phyloP scores from a whole-genome alignment of 2,888 invertebrate genomes.

The Tuberolachnus salignus region DNA sequence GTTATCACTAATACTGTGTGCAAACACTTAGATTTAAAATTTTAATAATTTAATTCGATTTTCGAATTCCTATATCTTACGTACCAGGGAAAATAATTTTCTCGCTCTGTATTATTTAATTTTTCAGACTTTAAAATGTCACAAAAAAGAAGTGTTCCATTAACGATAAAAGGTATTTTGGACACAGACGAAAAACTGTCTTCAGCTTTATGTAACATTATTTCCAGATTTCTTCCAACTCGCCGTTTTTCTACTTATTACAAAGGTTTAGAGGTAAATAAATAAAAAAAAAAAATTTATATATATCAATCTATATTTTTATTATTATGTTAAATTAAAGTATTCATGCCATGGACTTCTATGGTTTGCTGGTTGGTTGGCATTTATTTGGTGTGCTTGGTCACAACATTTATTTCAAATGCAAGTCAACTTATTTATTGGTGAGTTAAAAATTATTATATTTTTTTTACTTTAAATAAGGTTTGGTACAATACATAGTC shows the following conservation, averaged over 20 bases:
- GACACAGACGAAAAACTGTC: constrained; percentile 17
- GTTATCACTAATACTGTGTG: too few relatives aligned
- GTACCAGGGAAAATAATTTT: too few relatives aligned
- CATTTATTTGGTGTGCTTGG: constrained; percentile 78
- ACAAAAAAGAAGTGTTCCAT: constrained; percentile 19
- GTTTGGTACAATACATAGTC: neutral
- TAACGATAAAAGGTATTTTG: neutral
- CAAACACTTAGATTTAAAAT: too few relatives aligned
- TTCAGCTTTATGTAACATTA: constrained; percentile 10
- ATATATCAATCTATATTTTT: neutral
- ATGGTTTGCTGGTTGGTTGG: constrained; percentile 80
- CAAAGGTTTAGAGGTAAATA: constrained; percentile 65
- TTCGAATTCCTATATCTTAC: too few relatives aligned
- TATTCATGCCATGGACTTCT: constrained; percentile 87
- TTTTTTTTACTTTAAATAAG: neutral
- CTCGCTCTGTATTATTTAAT: too few relatives aligned
- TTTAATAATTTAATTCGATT: too few relatives aligned
- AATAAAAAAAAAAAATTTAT: neutral
- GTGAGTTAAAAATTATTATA: constrained; percentile 64
- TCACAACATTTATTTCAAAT: constrained; percentile 74
- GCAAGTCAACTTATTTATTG: constrained; percentile 84
- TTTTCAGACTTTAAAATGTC: constrained; percentile 3
- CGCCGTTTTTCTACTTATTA: constrained; percentile 64
- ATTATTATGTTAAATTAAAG: constrained; percentile 63
- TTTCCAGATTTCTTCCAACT: constrained; percentile 59